Evolutionary conservation across 2,113 vertebrate genomes (phyloP).

Genomic region (Pongo abelii): DNA sequence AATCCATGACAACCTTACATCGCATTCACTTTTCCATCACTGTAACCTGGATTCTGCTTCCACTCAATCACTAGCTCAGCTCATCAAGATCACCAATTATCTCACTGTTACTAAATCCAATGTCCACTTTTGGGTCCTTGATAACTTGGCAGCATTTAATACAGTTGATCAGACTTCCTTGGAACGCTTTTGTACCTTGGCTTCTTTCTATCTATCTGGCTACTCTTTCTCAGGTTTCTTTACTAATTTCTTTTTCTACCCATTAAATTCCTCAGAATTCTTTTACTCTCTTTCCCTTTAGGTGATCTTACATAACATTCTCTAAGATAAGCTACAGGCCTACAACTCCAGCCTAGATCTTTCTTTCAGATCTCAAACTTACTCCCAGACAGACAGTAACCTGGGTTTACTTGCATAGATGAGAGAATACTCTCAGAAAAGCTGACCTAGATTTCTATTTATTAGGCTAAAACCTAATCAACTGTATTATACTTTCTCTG

Average conservation of each 20-base stretch:
- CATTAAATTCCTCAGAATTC: not conserved
- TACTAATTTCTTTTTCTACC: not conserved
- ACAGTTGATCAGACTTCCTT: not conserved
- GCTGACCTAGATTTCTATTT: not conserved
- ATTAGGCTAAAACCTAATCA: conserved; percentile 22
- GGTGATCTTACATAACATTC: not conserved
- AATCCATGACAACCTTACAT: not conserved
- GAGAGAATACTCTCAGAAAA: conserved; percentile 18
- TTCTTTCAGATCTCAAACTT: conserved; percentile 51
- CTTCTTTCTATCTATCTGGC: not conserved
- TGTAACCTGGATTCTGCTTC: conserved; percentile 19
- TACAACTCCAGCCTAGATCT: not conserved
- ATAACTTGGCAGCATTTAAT: not conserved
- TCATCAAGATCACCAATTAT: conserved; percentile 5
- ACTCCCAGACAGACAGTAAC: conserved; percentile 6
- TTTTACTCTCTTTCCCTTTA: not conserved
- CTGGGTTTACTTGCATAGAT: not conserved
- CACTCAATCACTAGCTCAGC: not conserved
- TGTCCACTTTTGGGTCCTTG: not conserved
- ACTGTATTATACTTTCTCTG: not conserved
- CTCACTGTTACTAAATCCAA: not conserved
- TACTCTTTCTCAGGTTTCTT: not conserved
- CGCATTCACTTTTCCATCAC: not conserved
- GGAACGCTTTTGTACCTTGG: not conserved
- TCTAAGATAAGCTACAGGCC: not conserved